Conservation (phyloP, 2,797 vertebrate genomes). For the Pyrocephalus nanus region DNA sequence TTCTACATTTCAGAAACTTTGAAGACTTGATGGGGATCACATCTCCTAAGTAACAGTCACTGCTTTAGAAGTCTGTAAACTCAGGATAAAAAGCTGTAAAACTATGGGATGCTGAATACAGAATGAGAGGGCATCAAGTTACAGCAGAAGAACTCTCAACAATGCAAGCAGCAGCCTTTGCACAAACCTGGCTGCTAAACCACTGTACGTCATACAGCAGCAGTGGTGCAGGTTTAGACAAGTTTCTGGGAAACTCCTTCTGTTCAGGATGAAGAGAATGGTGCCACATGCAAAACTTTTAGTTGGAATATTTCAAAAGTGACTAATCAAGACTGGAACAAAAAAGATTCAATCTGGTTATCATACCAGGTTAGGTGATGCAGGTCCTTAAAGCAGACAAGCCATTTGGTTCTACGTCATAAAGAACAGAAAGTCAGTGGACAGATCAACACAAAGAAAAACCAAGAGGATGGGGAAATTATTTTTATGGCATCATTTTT, state of each 20-base stretch:
- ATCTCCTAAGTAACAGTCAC: not conserved
- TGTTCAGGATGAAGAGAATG: not conserved
- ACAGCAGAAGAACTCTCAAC: not conserved
- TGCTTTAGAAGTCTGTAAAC: not conserved
- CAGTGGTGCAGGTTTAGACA: not conserved
- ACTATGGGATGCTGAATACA: not conserved
- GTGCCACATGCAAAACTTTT: not conserved
- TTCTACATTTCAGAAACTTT: not conserved
- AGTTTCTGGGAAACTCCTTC: not conserved
- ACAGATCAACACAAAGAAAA: not conserved
- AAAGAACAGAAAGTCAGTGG: not conserved
- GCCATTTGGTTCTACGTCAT: not conserved
- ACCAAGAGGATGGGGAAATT: not conserved
- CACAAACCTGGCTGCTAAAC: not conserved
- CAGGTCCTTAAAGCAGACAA: not conserved
- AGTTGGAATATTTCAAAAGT: not conserved
- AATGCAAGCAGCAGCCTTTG: not conserved
- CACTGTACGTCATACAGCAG: not conserved
- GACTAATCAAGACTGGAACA: not conserved
- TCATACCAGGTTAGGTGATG: not conserved
- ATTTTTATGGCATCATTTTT: not conserved
- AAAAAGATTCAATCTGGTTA: not conserved
- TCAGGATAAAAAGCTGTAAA: not conserved
- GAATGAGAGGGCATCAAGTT: not conserved
- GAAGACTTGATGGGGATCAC: not conserved